These are phyloP conservation scores for Macrobrachium nipponense DNA, from an alignment of 1,140 invertebrate genomes.

Conservation along the genomic window DNA sequence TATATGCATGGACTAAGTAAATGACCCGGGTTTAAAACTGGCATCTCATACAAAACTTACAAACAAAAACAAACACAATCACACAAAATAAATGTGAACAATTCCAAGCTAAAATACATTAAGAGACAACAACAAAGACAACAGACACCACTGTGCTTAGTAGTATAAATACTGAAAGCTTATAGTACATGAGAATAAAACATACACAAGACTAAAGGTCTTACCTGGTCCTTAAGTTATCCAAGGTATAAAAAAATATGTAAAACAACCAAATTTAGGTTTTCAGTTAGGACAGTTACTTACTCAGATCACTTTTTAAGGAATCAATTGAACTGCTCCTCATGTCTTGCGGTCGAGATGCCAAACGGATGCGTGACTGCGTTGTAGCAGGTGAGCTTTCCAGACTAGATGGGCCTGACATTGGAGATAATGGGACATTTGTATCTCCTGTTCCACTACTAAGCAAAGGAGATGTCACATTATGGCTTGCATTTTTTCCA, in stretches of 20 bases:
- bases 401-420: conserved; percentile 56
- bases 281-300: conserved; percentile 32
- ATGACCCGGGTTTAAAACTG: too few relatives aligned
- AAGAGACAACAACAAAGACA: too few relatives aligned
- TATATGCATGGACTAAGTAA: too few relatives aligned
- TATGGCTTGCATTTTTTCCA: conserved; percentile 14
- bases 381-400: conserved; percentile 47
- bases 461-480: conserved; percentile 33
- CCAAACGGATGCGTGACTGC: conserved; percentile 44
- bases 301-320: conserved; percentile 64
- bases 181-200: too few relatives aligned
- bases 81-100: too few relatives aligned
- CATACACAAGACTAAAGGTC: too few relatives aligned
- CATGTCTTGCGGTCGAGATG: conserved; percentile 55
- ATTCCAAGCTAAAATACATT: too few relatives aligned
- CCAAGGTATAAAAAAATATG: conserved; percentile 8
- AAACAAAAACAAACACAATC: too few relatives aligned
- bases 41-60: too few relatives aligned
- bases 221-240: too few relatives aligned
- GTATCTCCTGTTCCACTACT: conserved; percentile 33
- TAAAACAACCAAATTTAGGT: not conserved
- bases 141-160: too few relatives aligned
- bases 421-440: conserved; percentile 28
- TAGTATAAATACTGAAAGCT: too few relatives aligned
- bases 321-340: conserved; percentile 63